A percentile compares a stretch with the other conserved stretches of the same genome.
Conservation (phyloP, 2,888 invertebrate species). For the Stenchaetothrips biformis region DNA sequence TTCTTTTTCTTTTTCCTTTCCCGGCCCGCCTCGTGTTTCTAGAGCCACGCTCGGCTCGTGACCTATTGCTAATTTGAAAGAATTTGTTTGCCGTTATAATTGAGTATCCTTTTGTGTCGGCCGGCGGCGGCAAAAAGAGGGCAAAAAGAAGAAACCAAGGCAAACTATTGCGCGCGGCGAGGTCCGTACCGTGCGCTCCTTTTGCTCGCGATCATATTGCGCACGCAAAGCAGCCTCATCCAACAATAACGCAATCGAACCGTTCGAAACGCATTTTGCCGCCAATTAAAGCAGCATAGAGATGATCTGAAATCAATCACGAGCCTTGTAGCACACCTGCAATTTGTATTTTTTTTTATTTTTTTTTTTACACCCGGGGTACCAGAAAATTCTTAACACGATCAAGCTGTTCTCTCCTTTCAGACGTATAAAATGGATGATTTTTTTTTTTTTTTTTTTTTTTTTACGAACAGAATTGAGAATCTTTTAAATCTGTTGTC, state of each 20-base stretch:
- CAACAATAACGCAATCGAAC: too few relatives aligned
- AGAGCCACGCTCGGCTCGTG: not conserved
- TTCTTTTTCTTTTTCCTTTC: too few relatives aligned
- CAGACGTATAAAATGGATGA: not conserved
- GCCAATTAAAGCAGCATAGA: too few relatives aligned
- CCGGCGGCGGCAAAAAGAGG: not conserved
- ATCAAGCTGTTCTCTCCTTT: not conserved
- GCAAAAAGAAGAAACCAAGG: not conserved
- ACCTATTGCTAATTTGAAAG: not conserved
- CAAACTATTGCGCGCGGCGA: not conserved
- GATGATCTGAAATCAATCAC: too few relatives aligned
- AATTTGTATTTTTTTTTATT: not conserved
- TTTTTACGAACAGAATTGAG: too few relatives aligned
- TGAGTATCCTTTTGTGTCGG: slow-evolving; percentile 6
- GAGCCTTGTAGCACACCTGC: not conserved
- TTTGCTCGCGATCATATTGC: too few relatives aligned
- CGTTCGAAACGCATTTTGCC: too few relatives aligned
- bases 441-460: not conserved
- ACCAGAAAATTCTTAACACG: not conserved
- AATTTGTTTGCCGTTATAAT: slow-evolving; percentile 6
- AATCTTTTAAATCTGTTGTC: too few relatives aligned
- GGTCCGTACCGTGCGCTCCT: not conserved
- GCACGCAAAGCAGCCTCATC: too few relatives aligned
- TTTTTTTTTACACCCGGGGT: not conserved
- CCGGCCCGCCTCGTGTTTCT: not conserved